Base-by-base conservation (phyloP, 2,888 invertebrate species). In the Altica lythri region DNA sequence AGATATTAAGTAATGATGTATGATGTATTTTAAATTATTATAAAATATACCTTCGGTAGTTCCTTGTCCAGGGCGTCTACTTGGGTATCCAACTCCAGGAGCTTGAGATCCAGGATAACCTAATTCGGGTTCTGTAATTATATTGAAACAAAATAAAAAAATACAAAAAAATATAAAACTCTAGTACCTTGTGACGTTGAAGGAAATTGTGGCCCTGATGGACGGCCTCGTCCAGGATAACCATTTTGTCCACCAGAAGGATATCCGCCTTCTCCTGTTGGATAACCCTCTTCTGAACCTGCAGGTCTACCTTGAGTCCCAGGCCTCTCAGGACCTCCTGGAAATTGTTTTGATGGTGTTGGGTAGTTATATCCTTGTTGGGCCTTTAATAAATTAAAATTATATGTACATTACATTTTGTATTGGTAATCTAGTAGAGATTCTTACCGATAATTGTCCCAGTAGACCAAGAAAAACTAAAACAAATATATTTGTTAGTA, bases 281-380 rank as follows among this genome's bases (percentile, higher is more conserved):
- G 35, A 6, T 17, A 13, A n/a, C 42, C 29, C 1, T 25, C 9
- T 29, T 70, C 70, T 4, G 43, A 38, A 14, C 25, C 25, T 17
- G 22, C 48, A 27, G 56, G 53, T 47, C 50, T 35, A 18, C 44
- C 22, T 48, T 14, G 19, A 10, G 12, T 29, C 5, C 22, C 46
- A 8, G 37, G 37, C 4, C 38, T 12, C 13, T 48, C 53, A 9
- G 35, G 35, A n/a, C 45, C 52, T 54, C 37, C 61, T 65, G 71
- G 8, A 62, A 87, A 80, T 1, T 84, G 84, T 64, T 83, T 81
- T 43, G 80, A 80, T 4, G 89, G 90, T 56, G 84, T 81, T 59
- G 85, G 85, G 75, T 91, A 91, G 60, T 83, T 84, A 71, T 91
- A 91, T 13, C 90, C 89, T 69, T 80, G 83, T 79, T 90, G 88